Conservation (phyloP, 2,888 invertebrate species). For the Plebejus argus region DNA sequence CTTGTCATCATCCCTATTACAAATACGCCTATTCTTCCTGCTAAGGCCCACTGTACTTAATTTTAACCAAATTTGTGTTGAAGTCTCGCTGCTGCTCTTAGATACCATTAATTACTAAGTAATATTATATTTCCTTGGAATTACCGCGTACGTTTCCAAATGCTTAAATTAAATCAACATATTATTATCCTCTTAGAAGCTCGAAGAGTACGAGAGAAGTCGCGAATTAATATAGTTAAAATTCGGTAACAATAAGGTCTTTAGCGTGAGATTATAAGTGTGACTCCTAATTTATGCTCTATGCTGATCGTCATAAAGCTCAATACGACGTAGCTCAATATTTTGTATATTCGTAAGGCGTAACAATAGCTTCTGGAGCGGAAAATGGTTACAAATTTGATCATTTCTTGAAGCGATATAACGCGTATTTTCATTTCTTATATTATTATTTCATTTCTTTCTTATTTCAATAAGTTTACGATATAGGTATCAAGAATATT, state of each 20-base stretch:
- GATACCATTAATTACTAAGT: not conserved
- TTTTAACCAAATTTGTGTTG: not conserved
- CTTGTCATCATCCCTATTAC: too few relatives aligned
- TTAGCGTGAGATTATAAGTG: not conserved
- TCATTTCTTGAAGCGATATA: slow-evolving; percentile 5
- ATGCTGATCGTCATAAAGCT: not conserved
- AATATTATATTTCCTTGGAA: slow-evolving; percentile 11
- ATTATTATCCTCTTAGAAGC: slow-evolving; percentile 12
- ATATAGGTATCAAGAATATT: not conserved
- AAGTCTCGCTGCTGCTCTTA: not conserved
- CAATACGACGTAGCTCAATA: not conserved
- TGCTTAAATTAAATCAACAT: slow-evolving; percentile 13
- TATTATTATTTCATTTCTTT: too few relatives aligned
- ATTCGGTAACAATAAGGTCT: slow-evolving; percentile 21
- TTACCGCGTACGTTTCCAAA: not conserved
- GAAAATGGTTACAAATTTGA: slow-evolving; percentile 31
- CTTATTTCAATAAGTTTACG: not conserved
- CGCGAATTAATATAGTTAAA: slow-evolving; percentile 19
- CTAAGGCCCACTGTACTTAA: not conserved
- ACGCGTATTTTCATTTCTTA: slow-evolving; percentile 16
- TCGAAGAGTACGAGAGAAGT: not conserved
- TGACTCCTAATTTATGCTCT: not conserved
- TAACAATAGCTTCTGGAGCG: slow-evolving; percentile 1
- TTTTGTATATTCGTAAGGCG: not conserved
- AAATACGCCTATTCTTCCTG: not conserved